Conservation (phyloP, 2,888 invertebrate genomes). For the Philonicus albiceps region DNA sequence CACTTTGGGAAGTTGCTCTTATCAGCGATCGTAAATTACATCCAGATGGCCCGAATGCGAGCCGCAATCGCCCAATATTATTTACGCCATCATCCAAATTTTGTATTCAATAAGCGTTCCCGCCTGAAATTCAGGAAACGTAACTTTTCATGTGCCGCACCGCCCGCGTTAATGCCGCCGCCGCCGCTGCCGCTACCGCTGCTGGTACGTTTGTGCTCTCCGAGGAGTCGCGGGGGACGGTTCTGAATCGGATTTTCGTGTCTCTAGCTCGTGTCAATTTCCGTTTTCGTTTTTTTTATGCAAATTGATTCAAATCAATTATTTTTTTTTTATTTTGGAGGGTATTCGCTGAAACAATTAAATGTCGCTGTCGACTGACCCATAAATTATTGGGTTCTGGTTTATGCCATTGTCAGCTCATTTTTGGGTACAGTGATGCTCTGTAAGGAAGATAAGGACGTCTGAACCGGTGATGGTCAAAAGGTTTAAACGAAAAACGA, state of each 20-base stretch:
- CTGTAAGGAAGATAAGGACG: background rate
- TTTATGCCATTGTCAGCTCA: background rate
- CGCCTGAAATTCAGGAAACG: slow-evolving; percentile 21
- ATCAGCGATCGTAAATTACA: slow-evolving; percentile 21
- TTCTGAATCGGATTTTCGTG: background rate
- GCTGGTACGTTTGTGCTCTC: background rate
- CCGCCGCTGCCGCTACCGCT: background rate
- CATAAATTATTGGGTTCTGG: background rate
- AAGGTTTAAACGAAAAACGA: background rate
- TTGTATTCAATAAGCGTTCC: slow-evolving; percentile 10
- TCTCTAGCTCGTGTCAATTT: slow-evolving; percentile 31
- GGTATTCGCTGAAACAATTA: background rate
- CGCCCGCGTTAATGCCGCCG: background rate
- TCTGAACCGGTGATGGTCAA: background rate
- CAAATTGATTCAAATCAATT: background rate
- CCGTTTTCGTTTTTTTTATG: slow-evolving; percentile 1
- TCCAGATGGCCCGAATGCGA: background rate
- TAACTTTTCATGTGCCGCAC: slow-evolving; percentile 23
- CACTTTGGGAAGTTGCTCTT: slow-evolving; percentile 2
- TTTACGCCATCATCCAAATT: slow-evolving; percentile 8
- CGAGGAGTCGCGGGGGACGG: background rate
- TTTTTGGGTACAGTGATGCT: background rate
- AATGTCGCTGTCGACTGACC: background rate
- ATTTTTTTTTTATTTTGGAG: background rate
- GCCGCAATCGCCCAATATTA: background rate